Base-by-base conservation (phyloP, 2,113 vertebrate genomes). In the Cygnus buccinator region DNA sequence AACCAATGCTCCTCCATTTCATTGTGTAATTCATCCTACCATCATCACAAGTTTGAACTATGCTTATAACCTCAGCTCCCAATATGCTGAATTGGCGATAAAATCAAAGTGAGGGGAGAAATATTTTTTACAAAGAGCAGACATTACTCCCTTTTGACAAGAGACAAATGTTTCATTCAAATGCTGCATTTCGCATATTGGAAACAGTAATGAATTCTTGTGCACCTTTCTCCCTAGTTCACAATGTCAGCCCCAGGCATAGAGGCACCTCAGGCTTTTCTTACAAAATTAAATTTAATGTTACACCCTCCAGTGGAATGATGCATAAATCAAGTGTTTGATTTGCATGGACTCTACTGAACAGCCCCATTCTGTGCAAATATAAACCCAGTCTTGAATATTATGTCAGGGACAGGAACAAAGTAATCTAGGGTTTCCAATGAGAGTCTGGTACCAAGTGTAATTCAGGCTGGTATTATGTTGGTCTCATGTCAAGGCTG, bases 91-190 rank as follows among this genome's bases (percentile, higher is more conserved):
- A 97, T 90, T 95, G 95, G 83, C 43, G 28, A 94, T 95, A 97
- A 97, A 95, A 94, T 93, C 94, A 80, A 94, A 87, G 93, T 72
- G 67, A 94, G 94, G 94, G 91, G 96, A 89, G 96, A 97, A 96
- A 97, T 97, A 97, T 97, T 95, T 97, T 96, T 94, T 95, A 89
- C 96, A 85, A 94, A 97, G 97, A 97, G 65, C 54, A 98, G 99
- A 99, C 97, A 96, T 98, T 98, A 97, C 98, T 95, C 97, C 92
- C 97, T 98, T 98, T 98, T 99, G 99, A 99, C 99, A 99, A 97
- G 97, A 99, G 99, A 99, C 99, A 99, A 99, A 99, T 99, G 99
- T 99, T 99, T 99, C 99, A 99, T 99, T 99, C 99, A 99, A 99
- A 99, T 99, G 98, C 98, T 98, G 98, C 99, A 98, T 98, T 99